Evolutionary conservation across 1,140 invertebrate species (phyloP), one percentile per base, ranked within the genome.

Genomic region (Lepidurus apus): DNA sequence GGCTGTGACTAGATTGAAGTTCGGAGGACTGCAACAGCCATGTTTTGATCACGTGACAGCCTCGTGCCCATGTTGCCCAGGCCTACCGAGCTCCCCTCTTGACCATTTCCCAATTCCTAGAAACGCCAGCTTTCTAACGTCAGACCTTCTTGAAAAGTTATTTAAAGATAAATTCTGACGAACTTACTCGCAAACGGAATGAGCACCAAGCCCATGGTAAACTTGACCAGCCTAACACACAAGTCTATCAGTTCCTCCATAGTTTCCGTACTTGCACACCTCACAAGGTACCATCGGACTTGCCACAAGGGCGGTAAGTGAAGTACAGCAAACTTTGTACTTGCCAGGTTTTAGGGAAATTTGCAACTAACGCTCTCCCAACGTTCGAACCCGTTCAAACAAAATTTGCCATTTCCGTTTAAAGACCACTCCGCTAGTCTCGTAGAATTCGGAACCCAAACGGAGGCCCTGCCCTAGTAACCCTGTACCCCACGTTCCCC

Each of bases 361-460:
- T 65, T 21, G n/a, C 53, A 65, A 65, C 53, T 65, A 34, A 65
- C 53, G 53, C 53, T 65, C 21, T 65, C n/a, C 17, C 53, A 65
- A 65, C 53, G 53, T 65, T 65, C 53, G 17, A 65, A 65, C 53
- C 53, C 53, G 53, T 65, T 65, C 21, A 7, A n/a, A 13, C 53
- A n/a, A 65, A n/a, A 65, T 21, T 21, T 13, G 53, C 53, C 53
- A 21, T n/a, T 65, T 65, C 53, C 53, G 53, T 65, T 65, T 65
- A 65, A 65, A 65, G 8, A 65, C 53, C 53, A n/a, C 53, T 21
- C 53, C 53, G 53, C 53, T 65, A 65, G 53, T 65, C 53, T 65
- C 53, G 53, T 65, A 65, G 53, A 65, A 65, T 21, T 65, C 53
- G 17, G 17, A 65, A 65, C 17, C 53, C 53, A 65, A 65, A 65